phyloP scores from a whole-genome alignment of 2,888 invertebrate species.

The Rhagophthalmus giganteus region DNA sequence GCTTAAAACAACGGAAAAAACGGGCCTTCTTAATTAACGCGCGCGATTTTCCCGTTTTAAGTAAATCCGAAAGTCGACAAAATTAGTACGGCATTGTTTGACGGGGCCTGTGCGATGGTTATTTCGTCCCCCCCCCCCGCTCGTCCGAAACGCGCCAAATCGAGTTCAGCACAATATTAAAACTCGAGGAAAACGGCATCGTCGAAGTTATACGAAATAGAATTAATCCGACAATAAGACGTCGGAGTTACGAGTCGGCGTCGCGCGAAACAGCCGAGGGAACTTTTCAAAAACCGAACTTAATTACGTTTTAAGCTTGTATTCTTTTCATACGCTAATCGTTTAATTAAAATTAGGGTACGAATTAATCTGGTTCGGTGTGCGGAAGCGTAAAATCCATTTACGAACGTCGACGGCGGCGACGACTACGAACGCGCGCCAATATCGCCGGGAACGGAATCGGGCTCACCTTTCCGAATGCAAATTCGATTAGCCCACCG shows the following conservation, averaged over 20 bases:
- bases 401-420: conserved; percentile 7
- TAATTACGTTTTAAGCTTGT: conserved; percentile 43
- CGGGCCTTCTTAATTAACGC: too few species aligned
- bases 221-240: conserved; percentile 21
- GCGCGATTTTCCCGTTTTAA: too few species aligned
- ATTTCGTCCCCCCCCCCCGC: too few species aligned
- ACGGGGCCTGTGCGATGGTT: too few species aligned
- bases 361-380: conserved; percentile 45
- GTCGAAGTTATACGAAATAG: too few species aligned
- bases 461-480: conserved; percentile 28
- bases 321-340: conserved; percentile 49
- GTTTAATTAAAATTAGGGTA: conserved; percentile 48
- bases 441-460: conserved; percentile 24
- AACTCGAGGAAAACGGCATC: too few species aligned
- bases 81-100: too few species aligned
- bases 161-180: too few species aligned
- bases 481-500: conserved; percentile 28
- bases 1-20: too few species aligned
- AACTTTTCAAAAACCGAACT: conserved; percentile 42
- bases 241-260: conserved; percentile 7
- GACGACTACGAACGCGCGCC: conserved; percentile 10
- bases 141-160: too few species aligned
- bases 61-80: too few species aligned
- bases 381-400: conserved; percentile 42
- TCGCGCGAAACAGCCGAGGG: conserved; percentile 30